Base-by-base conservation (phyloP, 2,113 vertebrate species). In the Pungitius pungitius region DNA sequence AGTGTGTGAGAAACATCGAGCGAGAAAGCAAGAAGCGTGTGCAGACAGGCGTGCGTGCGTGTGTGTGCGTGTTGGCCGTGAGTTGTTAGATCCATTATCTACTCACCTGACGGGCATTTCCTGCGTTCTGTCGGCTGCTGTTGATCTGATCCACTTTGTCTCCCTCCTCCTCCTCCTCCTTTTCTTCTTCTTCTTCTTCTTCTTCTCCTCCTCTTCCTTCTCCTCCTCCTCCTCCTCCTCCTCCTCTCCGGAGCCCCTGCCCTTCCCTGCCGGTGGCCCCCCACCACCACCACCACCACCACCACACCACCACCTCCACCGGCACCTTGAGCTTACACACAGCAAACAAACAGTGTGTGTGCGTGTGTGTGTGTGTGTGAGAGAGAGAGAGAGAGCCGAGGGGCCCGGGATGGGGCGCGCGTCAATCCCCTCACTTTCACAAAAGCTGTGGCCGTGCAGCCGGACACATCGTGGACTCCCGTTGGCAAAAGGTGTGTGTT, bases 71-170 rank as follows among this genome's bases (percentile, higher is more conserved):
- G 73, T 35, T 71, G 78, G 69, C 68, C 66, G 60, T 57, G 85
- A 88, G 84, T 84, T 89, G 56, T 73, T 65, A 80, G 61, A 75
- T 85, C 75, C 33, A 74, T 83, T 65, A 80, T 90, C 75, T 43
- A 92, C 94, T 94, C 86, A 95, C 94, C 94, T 94, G 93, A 91
- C 80, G 87, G 91, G 90, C 94, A 95, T 94, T 88, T 94, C 91
- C 91, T 92, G 86, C 66, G 63, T 78, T 85, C 84, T 82, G 79
- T 87, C 82, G 76, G 80, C 84, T 83, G 78, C 85, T 81, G 87
- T 75, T 75, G 85, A 82, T 81, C 79, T 81, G 75, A 89, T 88
- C 84, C 89, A 90, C 90, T 87, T 89, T 89, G 79, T 85, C 86
- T 73, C 77, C 79, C 81, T 87, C 85, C 49, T 85, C 72, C 43